Evolutionary conservation across 2,888 invertebrate species (phyloP).

Genomic region (Diachrysia chrysitis): DNA sequence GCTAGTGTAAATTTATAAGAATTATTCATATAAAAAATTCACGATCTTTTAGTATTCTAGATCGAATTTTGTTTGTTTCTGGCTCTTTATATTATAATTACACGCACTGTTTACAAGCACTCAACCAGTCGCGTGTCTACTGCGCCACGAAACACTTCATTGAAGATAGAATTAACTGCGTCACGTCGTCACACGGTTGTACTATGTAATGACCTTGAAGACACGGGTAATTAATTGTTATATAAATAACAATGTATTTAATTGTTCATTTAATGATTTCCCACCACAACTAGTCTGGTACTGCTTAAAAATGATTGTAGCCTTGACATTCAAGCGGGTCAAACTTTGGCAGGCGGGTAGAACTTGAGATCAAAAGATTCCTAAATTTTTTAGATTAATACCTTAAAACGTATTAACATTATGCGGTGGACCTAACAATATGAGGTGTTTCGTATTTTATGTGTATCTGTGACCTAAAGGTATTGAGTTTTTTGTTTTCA

Average conservation of each 20-base stretch:
- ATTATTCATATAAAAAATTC: neutral
- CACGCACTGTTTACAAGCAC: neutral
- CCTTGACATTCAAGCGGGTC: neutral
- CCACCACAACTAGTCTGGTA: neutral
- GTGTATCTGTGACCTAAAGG: too few species aligned
- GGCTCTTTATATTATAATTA: too few species aligned
- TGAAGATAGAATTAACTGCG: slow-evolving; percentile 34
- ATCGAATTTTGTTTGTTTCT: too few species aligned
- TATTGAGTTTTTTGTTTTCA: too few species aligned
- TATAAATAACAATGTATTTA: neutral
- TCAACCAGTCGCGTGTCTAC: slow-evolving; percentile 5
- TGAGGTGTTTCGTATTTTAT: too few species aligned
- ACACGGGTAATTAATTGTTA: neutral
- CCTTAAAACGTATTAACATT: too few species aligned
- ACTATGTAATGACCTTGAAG: slow-evolving; percentile 5
- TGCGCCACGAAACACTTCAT: slow-evolving; percentile 27
- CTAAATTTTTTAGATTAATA: too few species aligned
- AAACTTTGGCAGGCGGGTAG: neutral
- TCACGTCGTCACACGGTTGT: slow-evolving; percentile 25
- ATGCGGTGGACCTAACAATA: too few species aligned
- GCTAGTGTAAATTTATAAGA: too few species aligned
- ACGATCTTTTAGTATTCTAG: neutral
- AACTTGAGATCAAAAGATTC: too few species aligned
- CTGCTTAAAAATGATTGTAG: neutral
- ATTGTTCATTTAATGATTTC: neutral